Percentiles rank a stretch among this genome's conserved stretches.
phyloP scores from a whole-genome alignment of 2,113 vertebrate species.

The Callospermophilus lateralis region DNA sequence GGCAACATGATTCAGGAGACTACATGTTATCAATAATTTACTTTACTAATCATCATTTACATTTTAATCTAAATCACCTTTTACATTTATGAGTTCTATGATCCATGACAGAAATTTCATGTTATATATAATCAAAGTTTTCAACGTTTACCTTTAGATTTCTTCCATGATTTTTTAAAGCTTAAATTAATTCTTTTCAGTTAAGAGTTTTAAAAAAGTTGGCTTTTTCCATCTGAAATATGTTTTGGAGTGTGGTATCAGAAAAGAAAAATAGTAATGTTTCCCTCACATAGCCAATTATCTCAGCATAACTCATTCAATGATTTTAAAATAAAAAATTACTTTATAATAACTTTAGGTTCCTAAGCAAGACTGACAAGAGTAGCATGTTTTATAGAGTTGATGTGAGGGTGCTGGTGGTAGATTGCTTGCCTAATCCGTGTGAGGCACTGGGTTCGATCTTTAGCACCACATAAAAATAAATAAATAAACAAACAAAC shows the following conservation, averaged over 20 bases:
- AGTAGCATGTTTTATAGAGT: background rate
- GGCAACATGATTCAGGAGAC: background rate
- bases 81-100: background rate
- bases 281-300: background rate
- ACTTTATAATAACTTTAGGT: background rate
- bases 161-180: background rate
- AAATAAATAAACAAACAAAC: too few relatives aligned
- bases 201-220: background rate
- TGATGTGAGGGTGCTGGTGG: background rate
- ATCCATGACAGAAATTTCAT: background rate
- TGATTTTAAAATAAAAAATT: background rate
- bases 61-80: slow-evolving; percentile 31
- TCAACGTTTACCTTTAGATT: slow-evolving; percentile 14
- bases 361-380: background rate
- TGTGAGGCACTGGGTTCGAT: too few relatives aligned
- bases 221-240: slow-evolving; percentile 6
- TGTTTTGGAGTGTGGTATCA: background rate
- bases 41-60: background rate
- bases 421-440: too few relatives aligned
- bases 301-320: background rate
- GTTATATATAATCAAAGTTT: background rate
- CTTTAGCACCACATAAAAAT: too few relatives aligned
- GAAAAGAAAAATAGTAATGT: background rate
- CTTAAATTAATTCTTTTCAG: background rate
- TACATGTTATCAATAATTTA: background rate